Base-by-base conservation (phyloP, 2,797 vertebrate species). In the Apogon talboti region DNA sequence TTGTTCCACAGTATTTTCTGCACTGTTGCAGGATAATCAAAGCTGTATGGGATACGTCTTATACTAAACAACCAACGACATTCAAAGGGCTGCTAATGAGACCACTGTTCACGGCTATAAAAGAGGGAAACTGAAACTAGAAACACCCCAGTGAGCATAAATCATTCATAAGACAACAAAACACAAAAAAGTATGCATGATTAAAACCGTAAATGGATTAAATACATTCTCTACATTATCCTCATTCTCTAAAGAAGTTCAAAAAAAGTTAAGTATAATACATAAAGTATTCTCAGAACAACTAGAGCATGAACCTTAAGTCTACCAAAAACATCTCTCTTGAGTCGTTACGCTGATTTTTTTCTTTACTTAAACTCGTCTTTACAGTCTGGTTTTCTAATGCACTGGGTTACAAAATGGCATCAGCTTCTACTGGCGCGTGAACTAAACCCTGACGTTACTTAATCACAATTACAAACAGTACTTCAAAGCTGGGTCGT, bases 41-140 rank as follows among this genome's bases (percentile, higher is more conserved):
- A 54, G 54, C 46, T 67, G 33, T 58, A 74, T 45, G 58, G 16
- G 60, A 63, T 42, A 35, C 28, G 45, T 81, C 61, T 71, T 38
- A 50, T 51, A 53, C 41, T 18, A 12, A 68, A 64, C 52, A 57
- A 16, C 42, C 68, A 42, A 28, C 18, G 9, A 48, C 14, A 24
- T 56, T 33, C 13, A 42, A 51, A 46, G 15, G 48, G 51, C 1
- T 35, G 35, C 28, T 63, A 79, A 82, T 70, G 47, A 75, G 28
- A 10, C 10, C 12, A 30, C 48, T 61, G 52, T 52, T 63, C 16
- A 37, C 21, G 16, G 47, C 57, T 18, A 19, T 19, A 46, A 75
- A 56, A 14, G 56, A 48, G 21, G 44, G 65, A 54, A 51, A 50
- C 37, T 14, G 30, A 65, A 41, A 16, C 24, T 10, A 6, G 1